phyloP scores from a whole-genome alignment of 2,113 vertebrate genomes.

The Dipodomys ordii region DNA sequence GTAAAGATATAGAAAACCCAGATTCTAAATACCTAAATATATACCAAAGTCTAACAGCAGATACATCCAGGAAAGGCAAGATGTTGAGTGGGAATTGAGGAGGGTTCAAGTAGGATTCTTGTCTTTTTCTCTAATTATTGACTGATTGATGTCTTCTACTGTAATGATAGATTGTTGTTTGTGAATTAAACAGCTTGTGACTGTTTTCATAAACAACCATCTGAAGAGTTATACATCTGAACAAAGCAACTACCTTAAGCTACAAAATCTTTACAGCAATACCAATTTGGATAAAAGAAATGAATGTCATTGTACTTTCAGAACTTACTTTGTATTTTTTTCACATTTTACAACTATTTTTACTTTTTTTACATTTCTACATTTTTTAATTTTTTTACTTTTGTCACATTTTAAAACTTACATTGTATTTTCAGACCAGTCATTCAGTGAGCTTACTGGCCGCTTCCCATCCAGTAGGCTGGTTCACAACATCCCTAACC shows the following conservation, averaged over 20 bases:
- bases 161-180: background rate
- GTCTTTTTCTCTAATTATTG: background rate
- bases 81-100: background rate
- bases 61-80: background rate
- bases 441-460: background rate
- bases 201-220: background rate
- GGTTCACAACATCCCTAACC: background rate
- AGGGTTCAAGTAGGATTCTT: background rate
- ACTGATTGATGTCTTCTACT: background rate
- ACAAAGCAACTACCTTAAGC: conserved; percentile 5
- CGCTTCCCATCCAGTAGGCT: background rate
- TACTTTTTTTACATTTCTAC: too few species aligned
- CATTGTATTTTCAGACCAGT: background rate
- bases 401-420: background rate
- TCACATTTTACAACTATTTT: too few species aligned
- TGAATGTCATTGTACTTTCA: background rate
- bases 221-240: background rate
- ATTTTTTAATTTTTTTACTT: too few species aligned
- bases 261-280: background rate
- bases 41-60: background rate
- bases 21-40: background rate
- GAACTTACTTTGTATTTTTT: background rate
- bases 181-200: background rate
- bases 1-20: background rate
- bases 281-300: background rate